Evolutionary conservation across 2,888 invertebrate species (phyloP), one percentile per base, ranked within the genome.

Genomic region (Tiliacea citrago): DNA sequence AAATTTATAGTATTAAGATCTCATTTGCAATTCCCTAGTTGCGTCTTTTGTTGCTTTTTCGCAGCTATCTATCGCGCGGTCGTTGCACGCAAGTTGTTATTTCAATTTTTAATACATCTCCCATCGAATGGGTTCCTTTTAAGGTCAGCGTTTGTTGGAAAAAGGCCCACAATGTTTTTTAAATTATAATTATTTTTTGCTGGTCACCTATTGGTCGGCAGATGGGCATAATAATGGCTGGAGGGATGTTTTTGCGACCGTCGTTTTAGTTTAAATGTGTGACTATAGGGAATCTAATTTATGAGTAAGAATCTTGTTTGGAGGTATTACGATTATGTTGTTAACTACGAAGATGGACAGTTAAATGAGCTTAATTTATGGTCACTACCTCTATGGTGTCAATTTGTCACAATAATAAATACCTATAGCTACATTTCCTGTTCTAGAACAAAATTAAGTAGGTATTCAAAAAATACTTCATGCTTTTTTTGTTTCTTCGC

Each of bases 81-180:
- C 94, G 92, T 89, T 94, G 94, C 91, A 94, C 94, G 93, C 92
- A 88, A 94, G 89, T 92, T 92, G 93, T 94, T 94, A 94, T 94
- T 94, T 93, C 91, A 94, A 95, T 94, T 95, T 95, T 95, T 94
- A 94, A 95, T 93, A 93, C 91, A 94, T 94, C 94, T 94, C 92
- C 89, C 88, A 91, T 93, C 90, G 90, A 91, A 93, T 91, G 91
- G 91, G 88, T 90, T 91, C 93, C 94, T 91, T 94, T 93, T 95
- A 95, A 93, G 95, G 95, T 91, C 91, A 91, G 85, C 75, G 87
- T 90, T 92, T 91, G 91, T 88, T 86, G 88, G 88, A 91, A 90
- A 90, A 91, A 91, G 90, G 91, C 88, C 87, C 79, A 88, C 85
- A 80, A 82, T 79, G 86, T 89, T 90, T 90, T 92, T 92, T 88